phyloP scores from a whole-genome alignment of 2,797 vertebrate species.

The Falco peregrinus region DNA sequence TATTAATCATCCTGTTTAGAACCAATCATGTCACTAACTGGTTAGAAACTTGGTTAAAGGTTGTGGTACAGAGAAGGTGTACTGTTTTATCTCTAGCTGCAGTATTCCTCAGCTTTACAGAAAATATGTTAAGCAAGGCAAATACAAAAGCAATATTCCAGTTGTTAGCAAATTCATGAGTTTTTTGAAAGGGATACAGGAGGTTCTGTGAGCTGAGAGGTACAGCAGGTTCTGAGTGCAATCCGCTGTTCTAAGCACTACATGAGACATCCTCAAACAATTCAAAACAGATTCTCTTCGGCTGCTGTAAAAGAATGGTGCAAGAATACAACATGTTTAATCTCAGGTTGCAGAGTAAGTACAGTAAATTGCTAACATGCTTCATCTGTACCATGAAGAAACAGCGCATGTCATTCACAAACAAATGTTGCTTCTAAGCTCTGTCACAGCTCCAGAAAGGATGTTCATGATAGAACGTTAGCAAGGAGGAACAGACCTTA shows the following conservation, averaged over 20 bases:
- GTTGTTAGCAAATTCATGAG: not conserved
- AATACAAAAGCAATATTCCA: not conserved
- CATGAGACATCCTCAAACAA: not conserved
- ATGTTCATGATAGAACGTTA: not conserved
- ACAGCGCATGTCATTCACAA: not conserved
- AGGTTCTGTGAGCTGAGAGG: not conserved
- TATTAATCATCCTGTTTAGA: conserved; percentile 58
- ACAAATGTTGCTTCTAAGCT: not conserved
- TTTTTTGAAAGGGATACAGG: not conserved
- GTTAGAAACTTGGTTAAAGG: conserved; percentile 45
- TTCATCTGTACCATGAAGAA: not conserved
- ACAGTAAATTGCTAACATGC: not conserved
- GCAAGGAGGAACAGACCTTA: not conserved
- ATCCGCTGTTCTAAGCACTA: not conserved
- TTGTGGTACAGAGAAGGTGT: not conserved
- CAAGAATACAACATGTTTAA: not conserved
- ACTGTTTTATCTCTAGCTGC: not conserved
- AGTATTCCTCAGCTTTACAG: not conserved
- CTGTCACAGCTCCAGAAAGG: not conserved
- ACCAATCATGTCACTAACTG: conserved; percentile 42
- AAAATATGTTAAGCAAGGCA: not conserved
- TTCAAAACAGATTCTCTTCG: not conserved
- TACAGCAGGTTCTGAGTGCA: not conserved
- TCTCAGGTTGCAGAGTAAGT: not conserved
- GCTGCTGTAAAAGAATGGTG: not conserved